Conservation (phyloP, 2,797 vertebrate genomes). For the Nannoperca australis region DNA sequence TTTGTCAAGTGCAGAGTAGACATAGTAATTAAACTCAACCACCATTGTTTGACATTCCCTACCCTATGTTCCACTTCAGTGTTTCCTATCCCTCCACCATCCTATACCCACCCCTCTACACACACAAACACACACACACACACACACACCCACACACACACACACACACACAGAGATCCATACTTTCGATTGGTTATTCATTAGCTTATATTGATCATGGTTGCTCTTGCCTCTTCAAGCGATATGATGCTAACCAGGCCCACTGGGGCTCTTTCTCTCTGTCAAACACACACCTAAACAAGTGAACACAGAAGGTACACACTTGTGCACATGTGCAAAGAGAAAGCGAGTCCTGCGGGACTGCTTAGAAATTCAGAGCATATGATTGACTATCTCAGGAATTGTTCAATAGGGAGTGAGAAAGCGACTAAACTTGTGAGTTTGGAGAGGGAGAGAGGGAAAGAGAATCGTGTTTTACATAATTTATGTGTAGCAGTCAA, state of each 20-base stretch:
- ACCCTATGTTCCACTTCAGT: constrained; percentile 27
- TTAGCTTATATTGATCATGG: constrained; percentile 54
- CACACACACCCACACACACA: constrained; percentile 4
- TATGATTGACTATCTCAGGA: constrained; percentile 54
- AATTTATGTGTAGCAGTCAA: constrained; percentile 62
- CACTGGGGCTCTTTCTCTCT: neutral
- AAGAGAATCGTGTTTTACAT: constrained; percentile 55
- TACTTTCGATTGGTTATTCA: constrained; percentile 57
- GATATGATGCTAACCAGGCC: constrained; percentile 13
- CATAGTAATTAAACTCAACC: constrained; percentile 35
- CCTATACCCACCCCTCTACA: neutral
- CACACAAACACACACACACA: neutral
- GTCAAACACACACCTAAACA: neutral
- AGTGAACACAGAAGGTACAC: constrained; percentile 15
- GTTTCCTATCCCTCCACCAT: constrained; percentile 15
- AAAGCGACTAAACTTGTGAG: constrained; percentile 21
- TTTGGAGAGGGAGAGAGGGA: constrained; percentile 29
- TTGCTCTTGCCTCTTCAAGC: constrained; percentile 36
- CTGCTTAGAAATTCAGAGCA: constrained; percentile 39
- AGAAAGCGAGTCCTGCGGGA: constrained; percentile 41
- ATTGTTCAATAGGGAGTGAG: constrained; percentile 25
- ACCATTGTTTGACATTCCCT: constrained; percentile 9
- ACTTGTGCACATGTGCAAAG: neutral
- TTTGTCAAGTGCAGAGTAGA: constrained; percentile 24
- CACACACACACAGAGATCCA: constrained; percentile 43